Percentiles rank a stretch among this genome's conserved stretches.
These are phyloP conservation scores for Chelonus insularis DNA, from an alignment of 1,140 invertebrate species.

Conservation along the genomic window DNA sequence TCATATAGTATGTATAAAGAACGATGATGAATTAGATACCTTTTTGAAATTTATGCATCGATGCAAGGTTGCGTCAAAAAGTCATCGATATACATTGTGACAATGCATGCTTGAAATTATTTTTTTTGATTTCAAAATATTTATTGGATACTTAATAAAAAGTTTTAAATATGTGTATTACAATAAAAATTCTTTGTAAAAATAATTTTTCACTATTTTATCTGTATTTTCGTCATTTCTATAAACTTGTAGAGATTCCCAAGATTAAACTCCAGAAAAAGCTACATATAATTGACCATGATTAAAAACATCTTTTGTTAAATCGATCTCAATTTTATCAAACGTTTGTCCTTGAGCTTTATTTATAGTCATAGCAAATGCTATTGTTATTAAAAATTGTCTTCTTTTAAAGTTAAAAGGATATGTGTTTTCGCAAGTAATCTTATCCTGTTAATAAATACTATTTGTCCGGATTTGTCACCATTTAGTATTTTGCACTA, in stretches of 20 bases:
- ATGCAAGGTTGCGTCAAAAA: too few species aligned
- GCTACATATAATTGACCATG: constrained; percentile 45
- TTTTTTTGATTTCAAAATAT: too few species aligned
- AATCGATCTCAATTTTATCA: constrained; percentile 39
- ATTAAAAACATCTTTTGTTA: too few species aligned
- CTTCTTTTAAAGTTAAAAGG: constrained; percentile 26
- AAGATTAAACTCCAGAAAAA: constrained; percentile 31
- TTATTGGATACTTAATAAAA: too few species aligned
- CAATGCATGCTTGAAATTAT: too few species aligned
- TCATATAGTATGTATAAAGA: too few species aligned
- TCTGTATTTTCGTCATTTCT: background rate
- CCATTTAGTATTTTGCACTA: constrained; percentile 14
- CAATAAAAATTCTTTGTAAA: constrained; percentile 6
- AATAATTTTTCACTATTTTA: constrained; percentile 12
- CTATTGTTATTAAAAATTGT: constrained; percentile 43
- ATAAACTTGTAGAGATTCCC: constrained; percentile 10
- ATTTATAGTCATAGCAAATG: constrained; percentile 59
- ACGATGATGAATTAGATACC: too few species aligned
- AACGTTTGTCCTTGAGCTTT: too few species aligned
- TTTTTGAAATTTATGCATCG: too few species aligned
- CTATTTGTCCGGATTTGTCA: constrained; percentile 25
- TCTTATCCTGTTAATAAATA: constrained; percentile 29
- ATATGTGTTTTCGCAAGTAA: too few species aligned
- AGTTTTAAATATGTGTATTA: too few species aligned
- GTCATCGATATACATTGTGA: too few species aligned